Conservation (phyloP, 64 coral and sea anemone genomes). For the Montipora efflorescens region DNA sequence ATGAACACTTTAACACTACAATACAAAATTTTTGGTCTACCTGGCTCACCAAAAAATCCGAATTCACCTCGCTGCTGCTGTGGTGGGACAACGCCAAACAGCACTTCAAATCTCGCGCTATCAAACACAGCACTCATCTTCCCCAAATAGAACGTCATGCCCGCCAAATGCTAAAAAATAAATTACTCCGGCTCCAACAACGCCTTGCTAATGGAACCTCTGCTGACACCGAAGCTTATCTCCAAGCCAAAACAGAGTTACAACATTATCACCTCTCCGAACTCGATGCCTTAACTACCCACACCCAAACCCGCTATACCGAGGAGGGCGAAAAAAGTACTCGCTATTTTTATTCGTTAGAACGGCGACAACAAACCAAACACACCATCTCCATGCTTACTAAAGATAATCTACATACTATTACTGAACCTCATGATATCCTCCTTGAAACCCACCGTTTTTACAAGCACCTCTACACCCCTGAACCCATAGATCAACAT, state of each 20-base stretch:
- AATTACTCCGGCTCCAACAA: background rate
- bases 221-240: background rate
- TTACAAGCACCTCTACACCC: too few species aligned
- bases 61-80: background rate
- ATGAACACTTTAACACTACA: background rate
- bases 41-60: background rate
- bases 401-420: too few species aligned
- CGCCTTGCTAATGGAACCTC: background rate
- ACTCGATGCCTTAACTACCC: background rate
- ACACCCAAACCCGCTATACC: background rate
- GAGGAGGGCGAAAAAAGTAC: slow-evolving; percentile 55
- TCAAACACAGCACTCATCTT: background rate
- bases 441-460: too few species aligned
- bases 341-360: slow-evolving; percentile 6
- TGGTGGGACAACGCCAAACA: background rate
- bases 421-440: too few species aligned
- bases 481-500: too few species aligned
- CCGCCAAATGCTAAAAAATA: background rate
- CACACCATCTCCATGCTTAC: too few species aligned
- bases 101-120: background rate
- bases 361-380: background rate
- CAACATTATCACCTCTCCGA: background rate
- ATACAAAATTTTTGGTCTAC: background rate
- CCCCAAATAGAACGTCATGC: background rate
- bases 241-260: slow-evolving; percentile 4